Evolutionary conservation across 2,888 invertebrate genomes (phyloP).

Genomic region (Cephus pygmeus): DNA sequence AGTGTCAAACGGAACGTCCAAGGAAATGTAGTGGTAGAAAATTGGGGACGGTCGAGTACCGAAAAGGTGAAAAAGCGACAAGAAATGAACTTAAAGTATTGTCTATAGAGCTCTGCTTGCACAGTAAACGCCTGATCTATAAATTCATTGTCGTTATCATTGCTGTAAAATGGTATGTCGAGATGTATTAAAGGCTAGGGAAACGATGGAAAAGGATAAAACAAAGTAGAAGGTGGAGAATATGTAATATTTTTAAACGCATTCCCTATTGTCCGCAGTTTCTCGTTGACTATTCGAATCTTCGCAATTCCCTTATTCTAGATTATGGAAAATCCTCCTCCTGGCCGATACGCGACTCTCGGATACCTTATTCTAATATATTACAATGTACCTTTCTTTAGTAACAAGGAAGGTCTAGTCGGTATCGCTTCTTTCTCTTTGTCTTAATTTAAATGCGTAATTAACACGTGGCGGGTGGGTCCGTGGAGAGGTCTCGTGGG

Average conservation of each 20-base stretch:
- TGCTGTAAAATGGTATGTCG: too few species aligned
- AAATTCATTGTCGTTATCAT: too few species aligned
- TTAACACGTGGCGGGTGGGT: slow-evolving; percentile 18
- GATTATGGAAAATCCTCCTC: slow-evolving; percentile 23
- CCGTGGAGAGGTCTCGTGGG: not conserved
- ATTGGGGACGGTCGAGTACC: not conserved
- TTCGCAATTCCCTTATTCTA: not conserved
- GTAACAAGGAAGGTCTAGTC: slow-evolving; percentile 29
- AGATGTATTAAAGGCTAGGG: not conserved
- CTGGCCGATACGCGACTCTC: slow-evolving; percentile 5
- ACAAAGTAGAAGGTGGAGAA: not conserved
- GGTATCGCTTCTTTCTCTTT: slow-evolving; percentile 22
- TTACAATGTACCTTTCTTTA: slow-evolving; percentile 46
- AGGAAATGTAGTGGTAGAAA: not conserved
- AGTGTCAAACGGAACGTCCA: too few species aligned
- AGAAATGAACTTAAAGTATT: too few species aligned
- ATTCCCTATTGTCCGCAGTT: not conserved
- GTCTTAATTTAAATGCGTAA: slow-evolving; percentile 24
- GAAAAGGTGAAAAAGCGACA: too few species aligned
- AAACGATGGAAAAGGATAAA: not conserved
- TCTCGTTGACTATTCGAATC: not conserved
- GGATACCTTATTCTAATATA: slow-evolving; percentile 42
- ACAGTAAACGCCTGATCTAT: not conserved
- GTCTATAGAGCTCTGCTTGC: too few species aligned
- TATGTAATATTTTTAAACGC: not conserved